Evolutionary conservation across 2,797 vertebrate species (phyloP).

Genomic region (Cyprinella venusta): DNA sequence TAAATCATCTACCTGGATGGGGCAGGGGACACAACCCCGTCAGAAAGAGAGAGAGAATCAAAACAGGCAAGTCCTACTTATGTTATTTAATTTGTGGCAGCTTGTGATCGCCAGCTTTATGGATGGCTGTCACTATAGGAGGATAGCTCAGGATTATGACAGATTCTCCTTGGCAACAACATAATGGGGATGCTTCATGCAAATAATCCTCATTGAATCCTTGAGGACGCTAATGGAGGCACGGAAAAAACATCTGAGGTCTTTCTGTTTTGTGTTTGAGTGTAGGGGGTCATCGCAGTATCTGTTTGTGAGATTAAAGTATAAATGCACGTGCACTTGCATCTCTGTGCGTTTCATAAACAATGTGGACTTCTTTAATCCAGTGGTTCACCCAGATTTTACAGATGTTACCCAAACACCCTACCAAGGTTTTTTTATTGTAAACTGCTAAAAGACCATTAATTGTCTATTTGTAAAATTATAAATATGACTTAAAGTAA

Average conservation of each 20-base stretch:
- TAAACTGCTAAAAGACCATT: not conserved
- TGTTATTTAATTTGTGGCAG: slow-evolving; percentile 48
- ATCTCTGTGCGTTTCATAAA: not conserved
- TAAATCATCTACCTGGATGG: slow-evolving; percentile 46
- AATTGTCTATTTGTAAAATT: not conserved
- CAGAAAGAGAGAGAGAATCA: slow-evolving; percentile 14
- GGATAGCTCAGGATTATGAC: slow-evolving; percentile 40
- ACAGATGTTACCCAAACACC: not conserved
- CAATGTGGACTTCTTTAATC: not conserved
- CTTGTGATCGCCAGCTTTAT: slow-evolving; percentile 39
- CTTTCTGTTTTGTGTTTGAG: slow-evolving; percentile 66
- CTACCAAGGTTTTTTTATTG: not conserved
- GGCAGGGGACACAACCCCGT: not conserved
- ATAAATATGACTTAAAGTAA: not conserved
- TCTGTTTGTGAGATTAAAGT: slow-evolving; percentile 21
- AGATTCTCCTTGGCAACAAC: slow-evolving; percentile 54
- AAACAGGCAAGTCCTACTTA: slow-evolving; percentile 37
- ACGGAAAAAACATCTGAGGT: slow-evolving; percentile 71
- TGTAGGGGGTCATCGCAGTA: not conserved
- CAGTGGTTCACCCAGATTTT: not conserved
- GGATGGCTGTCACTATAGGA: slow-evolving; percentile 42
- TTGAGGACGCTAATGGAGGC: slow-evolving; percentile 51
- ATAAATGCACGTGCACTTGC: not conserved
- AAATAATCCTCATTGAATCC: slow-evolving; percentile 54
- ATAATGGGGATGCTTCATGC: slow-evolving; percentile 10